phyloP scores from a whole-genome alignment of 2,888 invertebrate species.

The Drosophila greeni region DNA sequence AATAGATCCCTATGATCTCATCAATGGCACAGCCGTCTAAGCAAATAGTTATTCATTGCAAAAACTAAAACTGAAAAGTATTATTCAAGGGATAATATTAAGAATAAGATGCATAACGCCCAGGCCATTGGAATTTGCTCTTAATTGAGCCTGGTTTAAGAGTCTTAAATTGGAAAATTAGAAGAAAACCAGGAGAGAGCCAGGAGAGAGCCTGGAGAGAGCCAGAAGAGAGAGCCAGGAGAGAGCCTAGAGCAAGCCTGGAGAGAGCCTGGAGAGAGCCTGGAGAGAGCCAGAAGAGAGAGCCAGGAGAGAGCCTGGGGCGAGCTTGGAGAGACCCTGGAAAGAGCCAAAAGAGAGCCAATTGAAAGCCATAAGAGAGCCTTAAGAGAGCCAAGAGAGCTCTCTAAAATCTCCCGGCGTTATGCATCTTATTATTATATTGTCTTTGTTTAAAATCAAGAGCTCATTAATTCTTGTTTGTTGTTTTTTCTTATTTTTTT shows the following conservation, averaged over 20 bases:
- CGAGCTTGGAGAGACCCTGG: too few relatives aligned
- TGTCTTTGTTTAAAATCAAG: not conserved
- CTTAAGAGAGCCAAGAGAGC: not conserved
- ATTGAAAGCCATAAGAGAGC: too few relatives aligned
- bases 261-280: too few relatives aligned
- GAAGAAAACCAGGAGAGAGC: too few relatives aligned
- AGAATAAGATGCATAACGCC: not conserved
- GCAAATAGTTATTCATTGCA: too few relatives aligned
- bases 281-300: too few relatives aligned
- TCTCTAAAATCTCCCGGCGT: not conserved
- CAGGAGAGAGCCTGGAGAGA: too few relatives aligned
- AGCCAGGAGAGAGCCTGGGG: too few relatives aligned
- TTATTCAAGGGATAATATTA: not conserved
- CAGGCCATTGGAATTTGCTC: not conserved
- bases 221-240: too few relatives aligned
- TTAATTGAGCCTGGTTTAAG: not conserved
- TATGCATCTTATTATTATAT: not conserved
- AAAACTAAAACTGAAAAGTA: not conserved
- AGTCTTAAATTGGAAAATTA: too few relatives aligned
- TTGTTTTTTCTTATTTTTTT: constrained; percentile 1
- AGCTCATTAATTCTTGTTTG: not conserved
- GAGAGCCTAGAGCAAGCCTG: too few relatives aligned
- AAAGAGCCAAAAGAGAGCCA: too few relatives aligned
- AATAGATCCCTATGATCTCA: constrained; percentile 72
- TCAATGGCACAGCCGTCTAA: constrained; percentile 77